These are phyloP conservation scores for Artibeus lituratus DNA, from an alignment of 2,797 vertebrate species.

Conservation along the genomic window DNA sequence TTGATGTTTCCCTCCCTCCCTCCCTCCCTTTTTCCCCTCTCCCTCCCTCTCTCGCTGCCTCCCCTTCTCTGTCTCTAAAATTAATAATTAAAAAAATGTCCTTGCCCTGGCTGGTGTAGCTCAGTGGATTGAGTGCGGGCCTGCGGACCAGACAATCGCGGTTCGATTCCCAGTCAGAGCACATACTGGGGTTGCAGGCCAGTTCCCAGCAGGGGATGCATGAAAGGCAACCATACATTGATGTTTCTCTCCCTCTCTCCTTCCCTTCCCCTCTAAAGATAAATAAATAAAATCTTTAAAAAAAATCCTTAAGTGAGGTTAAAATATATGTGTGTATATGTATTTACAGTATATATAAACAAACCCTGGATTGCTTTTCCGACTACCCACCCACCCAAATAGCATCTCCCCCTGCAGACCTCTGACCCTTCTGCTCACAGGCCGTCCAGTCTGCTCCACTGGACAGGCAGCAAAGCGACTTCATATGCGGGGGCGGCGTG, in stretches of 20 bases:
- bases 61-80: neutral
- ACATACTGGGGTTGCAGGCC: too few relatives aligned
- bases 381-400: neutral
- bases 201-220: too few relatives aligned
- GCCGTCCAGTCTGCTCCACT: neutral
- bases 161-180: too few relatives aligned
- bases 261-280: neutral
- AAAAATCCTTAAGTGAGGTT: neutral
- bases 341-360: too few relatives aligned
- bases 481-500: neutral
- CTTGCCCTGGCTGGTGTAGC: too few relatives aligned
- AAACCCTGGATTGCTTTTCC: neutral
- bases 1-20: neutral
- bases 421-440: neutral
- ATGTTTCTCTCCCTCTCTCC: neutral
- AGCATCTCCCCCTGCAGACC: neutral
- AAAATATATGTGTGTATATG: neutral
- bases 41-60: too few relatives aligned
- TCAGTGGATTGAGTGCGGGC: too few relatives aligned
- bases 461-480: neutral
- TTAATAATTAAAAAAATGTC: neutral
- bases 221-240: too few relatives aligned
- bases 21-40: too few relatives aligned
- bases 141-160: too few relatives aligned
- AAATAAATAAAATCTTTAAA: too few relatives aligned